Percentiles rank a stretch among this genome's conserved stretches.
phyloP scores from a whole-genome alignment of 2,888 invertebrate species.

The Latrodectus hesperus region DNA sequence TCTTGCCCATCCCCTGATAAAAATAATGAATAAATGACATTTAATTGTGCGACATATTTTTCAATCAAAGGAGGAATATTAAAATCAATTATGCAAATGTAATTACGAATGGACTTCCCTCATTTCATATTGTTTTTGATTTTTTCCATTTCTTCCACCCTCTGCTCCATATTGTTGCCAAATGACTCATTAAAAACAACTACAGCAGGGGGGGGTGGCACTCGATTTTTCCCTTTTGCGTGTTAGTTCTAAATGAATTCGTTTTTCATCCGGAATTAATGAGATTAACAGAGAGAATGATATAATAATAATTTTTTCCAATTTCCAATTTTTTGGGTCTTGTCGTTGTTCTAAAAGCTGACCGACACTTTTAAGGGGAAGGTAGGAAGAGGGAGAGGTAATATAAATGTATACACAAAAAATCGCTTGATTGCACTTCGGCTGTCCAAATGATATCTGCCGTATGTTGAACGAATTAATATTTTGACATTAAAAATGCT shows the following conservation, averaged over 20 bases:
- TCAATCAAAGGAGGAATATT: conserved; percentile 63
- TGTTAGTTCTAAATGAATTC: conserved; percentile 48
- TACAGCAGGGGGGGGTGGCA: conserved; percentile 52
- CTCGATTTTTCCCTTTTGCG: conserved; percentile 41
- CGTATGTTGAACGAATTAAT: conserved; percentile 58
- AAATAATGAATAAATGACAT: conserved; percentile 68
- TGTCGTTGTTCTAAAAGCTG: conserved; percentile 12
- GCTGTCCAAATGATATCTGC: conserved; percentile 61
- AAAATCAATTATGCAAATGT: conserved; percentile 69
- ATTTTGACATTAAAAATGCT: conserved; percentile 32
- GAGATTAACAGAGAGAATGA: conserved; percentile 54
- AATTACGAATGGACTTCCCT: conserved; percentile 43
- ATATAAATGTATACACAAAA: not conserved
- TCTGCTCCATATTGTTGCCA: conserved; percentile 14
- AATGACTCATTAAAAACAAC: conserved; percentile 67
- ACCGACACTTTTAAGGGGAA: conserved; percentile 12
- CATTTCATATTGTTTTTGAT: conserved; percentile 32
- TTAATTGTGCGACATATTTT: conserved; percentile 69
- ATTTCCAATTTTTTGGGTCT: not conserved
- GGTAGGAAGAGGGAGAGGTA: conserved; percentile 12
- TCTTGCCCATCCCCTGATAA: not conserved
- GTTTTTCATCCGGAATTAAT: conserved; percentile 62
- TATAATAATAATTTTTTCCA: conserved; percentile 20
- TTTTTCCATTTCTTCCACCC: conserved; percentile 25
- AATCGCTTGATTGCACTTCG: conserved; percentile 23